Evolutionary conservation across 2,888 invertebrate genomes (phyloP).

Genomic region (Rhogogaster chlorosoma): DNA sequence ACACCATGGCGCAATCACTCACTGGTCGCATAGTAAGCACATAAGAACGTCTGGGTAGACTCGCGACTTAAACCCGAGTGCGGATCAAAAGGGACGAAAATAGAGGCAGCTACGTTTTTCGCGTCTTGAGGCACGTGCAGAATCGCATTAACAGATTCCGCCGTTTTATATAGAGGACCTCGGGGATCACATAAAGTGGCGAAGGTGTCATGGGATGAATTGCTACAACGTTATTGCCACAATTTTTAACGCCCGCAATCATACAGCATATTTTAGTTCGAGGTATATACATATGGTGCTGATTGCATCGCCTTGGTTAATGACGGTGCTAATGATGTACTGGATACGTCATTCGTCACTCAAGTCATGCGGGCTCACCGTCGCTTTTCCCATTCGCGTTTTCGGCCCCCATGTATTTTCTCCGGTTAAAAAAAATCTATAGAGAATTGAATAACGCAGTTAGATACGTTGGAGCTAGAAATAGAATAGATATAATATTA

Average conservation of each 20-base stretch:
- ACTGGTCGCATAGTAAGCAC: constrained; percentile 11
- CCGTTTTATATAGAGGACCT: neutral
- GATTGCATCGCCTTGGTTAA: neutral
- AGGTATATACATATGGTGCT: neutral
- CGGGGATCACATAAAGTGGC: constrained; percentile 33
- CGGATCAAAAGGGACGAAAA: constrained; percentile 66
- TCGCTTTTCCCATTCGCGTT: neutral
- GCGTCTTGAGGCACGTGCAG: constrained; percentile 43
- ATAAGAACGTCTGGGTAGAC: constrained; percentile 38
- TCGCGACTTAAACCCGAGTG: constrained; percentile 36
- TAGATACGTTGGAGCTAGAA: neutral
- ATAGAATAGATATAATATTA: neutral
- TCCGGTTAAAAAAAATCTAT: neutral
- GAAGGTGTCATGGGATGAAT: constrained; percentile 41
- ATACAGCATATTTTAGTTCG: neutral
- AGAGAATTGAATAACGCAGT: neutral
- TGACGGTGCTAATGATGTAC: neutral
- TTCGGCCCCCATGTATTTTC: neutral
- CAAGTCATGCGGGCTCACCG: neutral
- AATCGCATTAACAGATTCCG: constrained; percentile 47
- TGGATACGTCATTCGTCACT: constrained; percentile 6
- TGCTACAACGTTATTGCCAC: constrained; percentile 3
- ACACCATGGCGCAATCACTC: constrained; percentile 50
- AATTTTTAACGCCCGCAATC: constrained; percentile 24
- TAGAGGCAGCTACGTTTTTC: constrained; percentile 57